Evolutionary conservation across 2,888 invertebrate genomes (phyloP).

Genomic region (Hypena proboscidalis): DNA sequence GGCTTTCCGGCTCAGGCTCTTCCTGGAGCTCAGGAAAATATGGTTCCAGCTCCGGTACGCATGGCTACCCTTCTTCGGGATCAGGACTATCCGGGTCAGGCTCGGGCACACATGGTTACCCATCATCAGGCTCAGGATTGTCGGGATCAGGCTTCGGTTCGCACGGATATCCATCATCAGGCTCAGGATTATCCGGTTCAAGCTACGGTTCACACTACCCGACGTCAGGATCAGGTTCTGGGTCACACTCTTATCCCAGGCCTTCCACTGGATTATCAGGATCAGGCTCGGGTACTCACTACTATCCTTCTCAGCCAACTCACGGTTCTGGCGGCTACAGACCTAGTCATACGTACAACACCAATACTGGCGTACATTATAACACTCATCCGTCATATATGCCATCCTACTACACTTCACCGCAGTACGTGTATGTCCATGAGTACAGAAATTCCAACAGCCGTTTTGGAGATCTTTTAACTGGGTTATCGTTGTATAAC

Average conservation of each 20-base stretch:
- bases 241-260: slow-evolving; percentile 10
- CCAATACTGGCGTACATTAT: slow-evolving; percentile 23
- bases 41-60: slow-evolving; percentile 13
- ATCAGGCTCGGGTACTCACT: slow-evolving; percentile 19
- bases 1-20: slow-evolving; percentile 11
- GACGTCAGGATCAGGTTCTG: slow-evolving; percentile 23
- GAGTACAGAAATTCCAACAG: slow-evolving; percentile 73
- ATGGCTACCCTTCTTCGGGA: slow-evolving; percentile 29
- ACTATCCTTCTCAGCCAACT: slow-evolving; percentile 3
- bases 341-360: slow-evolving; percentile 32
- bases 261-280: slow-evolving; percentile 33
- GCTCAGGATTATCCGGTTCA: slow-evolving; percentile 14
- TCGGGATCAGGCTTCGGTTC: slow-evolving; percentile 32
- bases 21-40: slow-evolving; percentile 14
- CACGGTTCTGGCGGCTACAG: slow-evolving; percentile 17
- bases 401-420: slow-evolving; percentile 59
- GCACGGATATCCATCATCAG: slow-evolving; percentile 32
- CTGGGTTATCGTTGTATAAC: slow-evolving; percentile 73
- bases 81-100: slow-evolving; percentile 15
- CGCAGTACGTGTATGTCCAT: slow-evolving; percentile 70
- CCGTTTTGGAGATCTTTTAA: slow-evolving; percentile 69
- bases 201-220: slow-evolving; percentile 20
- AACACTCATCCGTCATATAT: slow-evolving; percentile 20
- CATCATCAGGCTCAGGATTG: slow-evolving; percentile 35
- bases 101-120: slow-evolving; percentile 9